Base-by-base conservation (phyloP, 2,113 vertebrate species). In the Halcyon malimbica region DNA sequence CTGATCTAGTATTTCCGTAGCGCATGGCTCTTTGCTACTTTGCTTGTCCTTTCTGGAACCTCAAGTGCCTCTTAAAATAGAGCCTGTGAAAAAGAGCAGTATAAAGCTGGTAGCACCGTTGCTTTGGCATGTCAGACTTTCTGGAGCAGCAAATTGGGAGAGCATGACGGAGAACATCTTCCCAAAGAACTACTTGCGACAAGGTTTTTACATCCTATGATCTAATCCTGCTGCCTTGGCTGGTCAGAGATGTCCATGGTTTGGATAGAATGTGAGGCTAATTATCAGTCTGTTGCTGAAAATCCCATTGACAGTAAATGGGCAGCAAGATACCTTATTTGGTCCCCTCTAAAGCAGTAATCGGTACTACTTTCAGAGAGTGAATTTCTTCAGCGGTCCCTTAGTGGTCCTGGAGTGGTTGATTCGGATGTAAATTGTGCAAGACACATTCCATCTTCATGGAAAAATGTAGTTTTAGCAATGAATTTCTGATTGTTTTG, bases 101-200 rank as follows among this genome's bases (percentile, higher is more conserved):
- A 6, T 35, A 44, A 85, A 82, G 65, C 65, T 76, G 48, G n/a
- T 71, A 42, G 75, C 62, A 12, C 78, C 51, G 19, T 70, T 2
- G 0, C 39, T 65, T 16, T 0, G 0, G n/a, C 51, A 41, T 0
- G 0, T 57, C 79, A 83, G 35, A 50, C 67, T 51, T 88, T 24
- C 20, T n/a, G n/a, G n/a, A 75, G 28, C 54, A 63, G 42, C 54
- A 60, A 70, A 62, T 2, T 82, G 46, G 42, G 60, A 75, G n/a
- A 75, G 24, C 16, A 18, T 1, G 5, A 33, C 70, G 51, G 68
- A 86, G 83, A 69, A n/a, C 41, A 63, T n/a, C 76, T 83, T 92
- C 25, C 53, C 46, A 42, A 74, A 82, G 65, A 87, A 39, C 69
- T 75, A 15, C 46, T 25, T 16, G 57, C 74, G 31, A 11, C 1